Conservation (phyloP, 2,888 invertebrate species). For the Myathropa florea region DNA sequence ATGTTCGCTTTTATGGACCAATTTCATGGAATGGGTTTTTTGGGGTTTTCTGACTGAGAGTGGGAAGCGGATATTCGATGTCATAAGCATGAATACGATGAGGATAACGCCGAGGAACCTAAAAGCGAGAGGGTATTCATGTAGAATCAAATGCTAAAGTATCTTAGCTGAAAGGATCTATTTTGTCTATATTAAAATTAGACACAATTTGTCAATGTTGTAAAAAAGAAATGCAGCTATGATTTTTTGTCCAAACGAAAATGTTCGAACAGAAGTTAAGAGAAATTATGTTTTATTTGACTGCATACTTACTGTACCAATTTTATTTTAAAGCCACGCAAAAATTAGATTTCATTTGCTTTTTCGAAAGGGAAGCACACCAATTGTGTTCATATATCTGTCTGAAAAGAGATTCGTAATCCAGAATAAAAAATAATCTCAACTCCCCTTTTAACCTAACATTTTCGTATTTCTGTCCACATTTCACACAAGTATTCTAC, state of each 20-base stretch:
- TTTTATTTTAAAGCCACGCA: background rate
- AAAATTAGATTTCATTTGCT: background rate
- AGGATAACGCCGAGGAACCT: constrained; percentile 11
- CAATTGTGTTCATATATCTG: no score
- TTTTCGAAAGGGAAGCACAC: no score
- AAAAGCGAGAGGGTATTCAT: constrained; percentile 21
- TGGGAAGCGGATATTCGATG: constrained; percentile 24
- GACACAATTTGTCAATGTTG: constrained; percentile 34
- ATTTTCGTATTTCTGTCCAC: no score
- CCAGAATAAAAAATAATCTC: background rate
- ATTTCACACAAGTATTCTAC: background rate
- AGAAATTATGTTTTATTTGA: background rate
- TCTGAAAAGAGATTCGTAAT: no score
- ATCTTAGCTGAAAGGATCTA: background rate
- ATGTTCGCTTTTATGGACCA: constrained; percentile 53
- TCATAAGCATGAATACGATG: constrained; percentile 27
- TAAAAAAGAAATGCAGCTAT: background rate
- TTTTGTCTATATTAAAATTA: constrained; percentile 31
- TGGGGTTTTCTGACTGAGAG: background rate
- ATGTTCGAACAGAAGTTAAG: no score
- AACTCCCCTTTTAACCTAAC: background rate
- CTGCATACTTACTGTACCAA: background rate
- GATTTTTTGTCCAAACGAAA: no score
- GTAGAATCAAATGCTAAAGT: constrained; percentile 47
- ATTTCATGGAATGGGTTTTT: constrained; percentile 19